Evolutionary conservation across 1,140 invertebrate genomes (phyloP).

Genomic region (Drosophila rufa): DNA sequence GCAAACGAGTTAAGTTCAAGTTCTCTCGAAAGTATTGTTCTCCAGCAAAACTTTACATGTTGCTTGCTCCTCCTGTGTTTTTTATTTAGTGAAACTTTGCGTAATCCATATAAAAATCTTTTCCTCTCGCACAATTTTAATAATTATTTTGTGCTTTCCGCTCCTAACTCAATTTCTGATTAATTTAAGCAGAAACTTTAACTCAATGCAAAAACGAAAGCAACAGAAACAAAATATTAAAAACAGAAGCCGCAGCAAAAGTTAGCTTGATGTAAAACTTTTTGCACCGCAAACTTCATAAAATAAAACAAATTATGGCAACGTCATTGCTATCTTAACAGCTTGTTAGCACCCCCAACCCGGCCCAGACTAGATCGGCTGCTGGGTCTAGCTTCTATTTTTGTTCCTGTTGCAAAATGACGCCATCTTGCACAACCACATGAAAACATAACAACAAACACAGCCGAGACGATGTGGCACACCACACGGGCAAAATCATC

Average conservation of each 20-base stretch:
- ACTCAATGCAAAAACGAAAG: slow-evolving; percentile 37
- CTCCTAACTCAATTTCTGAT: slow-evolving; percentile 45
- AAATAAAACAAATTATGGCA: slow-evolving; percentile 80
- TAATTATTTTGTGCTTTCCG: slow-evolving; percentile 16
- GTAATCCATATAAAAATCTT: slow-evolving; percentile 5
- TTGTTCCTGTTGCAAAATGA: slow-evolving; percentile 63
- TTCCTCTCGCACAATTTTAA: slow-evolving; percentile 19
- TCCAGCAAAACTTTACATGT: slow-evolving; percentile 26
- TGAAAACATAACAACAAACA: slow-evolving; percentile 45
- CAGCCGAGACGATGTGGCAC: slow-evolving; percentile 36
- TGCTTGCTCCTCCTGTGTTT: slow-evolving; percentile 20
- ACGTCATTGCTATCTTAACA: slow-evolving; percentile 82
- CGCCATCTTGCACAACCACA: slow-evolving; percentile 71
- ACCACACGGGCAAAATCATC: slow-evolving; percentile 55
- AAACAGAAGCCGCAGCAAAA: slow-evolving; percentile 40
- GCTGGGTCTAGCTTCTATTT: slow-evolving; percentile 17
- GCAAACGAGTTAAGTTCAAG: slow-evolving; percentile 38
- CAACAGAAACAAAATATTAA: slow-evolving; percentile 10
- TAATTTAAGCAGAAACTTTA: slow-evolving; percentile 53
- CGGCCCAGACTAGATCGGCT: slow-evolving; percentile 20
- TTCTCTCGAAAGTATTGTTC: slow-evolving; percentile 5
- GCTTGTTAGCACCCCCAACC: slow-evolving; percentile 60
- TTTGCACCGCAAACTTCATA: slow-evolving; percentile 61
- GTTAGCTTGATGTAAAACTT: slow-evolving; percentile 63
- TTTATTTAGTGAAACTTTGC: slow-evolving; percentile 19